A percentile compares a stretch with the other conserved stretches of the same genome.
Evolutionary conservation across 2,888 invertebrate species (phyloP).

Genomic region (Platycnemis pennipes): DNA sequence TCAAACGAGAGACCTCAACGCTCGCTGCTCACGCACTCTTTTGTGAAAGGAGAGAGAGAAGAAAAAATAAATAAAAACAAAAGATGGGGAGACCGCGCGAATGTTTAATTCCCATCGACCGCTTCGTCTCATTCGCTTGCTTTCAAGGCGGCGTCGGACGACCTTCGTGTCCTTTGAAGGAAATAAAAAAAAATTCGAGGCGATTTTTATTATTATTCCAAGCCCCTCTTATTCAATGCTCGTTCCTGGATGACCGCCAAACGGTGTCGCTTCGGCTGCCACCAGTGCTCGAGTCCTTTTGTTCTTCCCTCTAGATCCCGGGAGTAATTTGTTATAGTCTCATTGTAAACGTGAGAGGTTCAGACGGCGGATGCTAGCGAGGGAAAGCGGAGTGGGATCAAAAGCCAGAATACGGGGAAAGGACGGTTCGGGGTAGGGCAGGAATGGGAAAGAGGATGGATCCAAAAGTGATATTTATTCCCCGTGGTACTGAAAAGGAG

Average conservation of each 20-base stretch:
- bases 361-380: slow-evolving; percentile 31
- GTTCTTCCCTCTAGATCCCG: slow-evolving; percentile 60
- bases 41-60: slow-evolving; percentile 41
- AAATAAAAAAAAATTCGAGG: slow-evolving; percentile 45
- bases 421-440: neutral
- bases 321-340: slow-evolving; percentile 65
- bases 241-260: slow-evolving; percentile 62
- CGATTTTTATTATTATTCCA: slow-evolving; percentile 53
- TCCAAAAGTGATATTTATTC: slow-evolving; percentile 52
- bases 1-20: slow-evolving; percentile 53
- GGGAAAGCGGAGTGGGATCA: slow-evolving; percentile 50
- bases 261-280: slow-evolving; percentile 45
- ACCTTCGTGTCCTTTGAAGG: slow-evolving; percentile 66
- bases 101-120: slow-evolving; percentile 60
- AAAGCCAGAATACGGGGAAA: slow-evolving; percentile 34
- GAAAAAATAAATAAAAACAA: slow-evolving; percentile 35
- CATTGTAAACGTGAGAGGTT: slow-evolving; percentile 61
- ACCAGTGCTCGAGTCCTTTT: slow-evolving; percentile 27
- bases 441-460: slow-evolving; percentile 34
- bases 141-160: slow-evolving; percentile 61
- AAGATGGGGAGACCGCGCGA: slow-evolving; percentile 34
- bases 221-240: slow-evolving; percentile 56
- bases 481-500: slow-evolving; percentile 41
- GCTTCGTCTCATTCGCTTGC: slow-evolving; percentile 53
- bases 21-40: slow-evolving; percentile 66